Base-by-base conservation (phyloP, 2,888 invertebrate species). In the Hirtodrosophila alboralis region DNA sequence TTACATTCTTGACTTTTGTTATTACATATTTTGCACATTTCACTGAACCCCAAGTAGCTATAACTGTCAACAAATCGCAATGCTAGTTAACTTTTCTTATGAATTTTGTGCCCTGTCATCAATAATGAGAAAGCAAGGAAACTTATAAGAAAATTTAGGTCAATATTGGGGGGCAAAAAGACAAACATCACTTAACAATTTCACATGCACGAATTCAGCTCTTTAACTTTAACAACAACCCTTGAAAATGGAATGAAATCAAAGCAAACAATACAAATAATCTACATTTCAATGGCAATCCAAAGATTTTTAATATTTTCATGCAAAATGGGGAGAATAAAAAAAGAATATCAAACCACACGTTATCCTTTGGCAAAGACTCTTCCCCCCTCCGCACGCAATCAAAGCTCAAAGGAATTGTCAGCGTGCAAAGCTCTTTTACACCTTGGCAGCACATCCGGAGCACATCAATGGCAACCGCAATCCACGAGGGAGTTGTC, bases 341-440 rank as follows among this genome's bases (percentile, higher is more conserved):
- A 36, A 47, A 8, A 26, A 14, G 4, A 26, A 36, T 34, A 41
- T 27, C 37, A 30, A 47, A 36, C 44, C 53, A 26, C 51, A 18
- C 41, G 47, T 67, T 30, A 23, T 27, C 27, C 27, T 33, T 51
- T 14, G 26, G 30, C 28, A 1, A 26, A 37, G 28, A 28, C 21
- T 3, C 31, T 21, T 27, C 16, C 28, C 16, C 40, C 23, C 14
- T 1, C 27, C 18, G 27, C 28, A 23, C 56, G 56, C 63, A 76
- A 73, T 58, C 69, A 69, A 76, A 70, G 49, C 80, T 74, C 84
- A 80, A 80, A 71, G 76, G 78, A 74, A 58, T 78, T 79, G 79
- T 54, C 75, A 61, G 60, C 60, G 65, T 56, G 66, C 53, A 57
- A 62, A 68, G 59, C 54, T 66, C 59, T 70, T 84, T 77, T 61